Conservation (phyloP, 2,888 invertebrate genomes). For the Brachypalpus laphriformis region DNA sequence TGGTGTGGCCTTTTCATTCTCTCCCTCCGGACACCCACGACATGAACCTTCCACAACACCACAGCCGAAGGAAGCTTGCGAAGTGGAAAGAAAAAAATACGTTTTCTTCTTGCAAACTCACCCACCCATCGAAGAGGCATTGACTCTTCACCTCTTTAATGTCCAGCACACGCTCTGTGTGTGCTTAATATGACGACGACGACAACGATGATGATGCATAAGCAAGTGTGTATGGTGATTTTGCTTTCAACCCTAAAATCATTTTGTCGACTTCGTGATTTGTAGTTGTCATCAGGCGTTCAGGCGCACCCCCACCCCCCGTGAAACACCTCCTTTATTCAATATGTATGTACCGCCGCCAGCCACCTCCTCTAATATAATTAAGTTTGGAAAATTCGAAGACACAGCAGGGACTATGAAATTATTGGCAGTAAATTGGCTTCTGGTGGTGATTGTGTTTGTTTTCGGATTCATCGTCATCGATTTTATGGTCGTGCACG, state of each 20-base stretch:
- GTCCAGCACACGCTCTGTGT: neutral
- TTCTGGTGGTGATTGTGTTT: conserved; percentile 70
- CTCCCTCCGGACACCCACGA: neutral
- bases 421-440: conserved; percentile 72
- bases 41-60: neutral
- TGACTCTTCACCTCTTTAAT: conserved; percentile 43
- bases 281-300: conserved; percentile 54
- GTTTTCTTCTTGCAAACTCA: conserved; percentile 7
- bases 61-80: neutral
- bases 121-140: conserved; percentile 41
- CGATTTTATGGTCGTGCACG: conserved; percentile 56
- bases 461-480: conserved; percentile 60
- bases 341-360: neutral
- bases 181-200: neutral
- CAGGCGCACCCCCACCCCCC: neutral
- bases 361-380: conserved; percentile 37
- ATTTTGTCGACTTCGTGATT: conserved; percentile 58
- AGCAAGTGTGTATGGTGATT: neutral
- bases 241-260: conserved; percentile 35
- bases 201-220: conserved; percentile 1
- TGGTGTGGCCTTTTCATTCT: neutral
- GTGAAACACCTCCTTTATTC: too few relatives aligned
- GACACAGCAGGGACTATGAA: conserved; percentile 68
- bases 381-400: conserved; percentile 69
- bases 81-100: neutral